Evolutionary conservation across 2,888 invertebrate species (phyloP), one percentile per base, ranked within the genome.

Genomic region (Pseudoips prasinana): DNA sequence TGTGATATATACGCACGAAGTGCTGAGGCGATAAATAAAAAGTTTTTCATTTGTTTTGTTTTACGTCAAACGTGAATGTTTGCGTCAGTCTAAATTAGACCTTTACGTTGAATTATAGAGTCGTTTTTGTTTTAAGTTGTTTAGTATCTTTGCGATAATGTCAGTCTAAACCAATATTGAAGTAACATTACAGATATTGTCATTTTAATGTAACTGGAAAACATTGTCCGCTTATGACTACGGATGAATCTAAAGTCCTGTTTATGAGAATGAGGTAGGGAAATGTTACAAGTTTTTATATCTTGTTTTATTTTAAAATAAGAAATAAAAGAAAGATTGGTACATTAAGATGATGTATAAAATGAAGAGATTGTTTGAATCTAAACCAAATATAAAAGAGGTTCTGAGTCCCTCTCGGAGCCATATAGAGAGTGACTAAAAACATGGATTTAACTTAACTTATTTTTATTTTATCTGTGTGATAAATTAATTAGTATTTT

Each of bases 281-380:
- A 72, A 77, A n/a, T n/a, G n/a, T n/a, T n/a, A n/a, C 66, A 76
- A 76, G 72, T 77, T 83, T 83, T 82, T 84, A 82, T 82, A 73
- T 63, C 63, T 64, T 53, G 55, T 68, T 75, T 79, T 75, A 76
- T 73, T 76, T 75, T n/a, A n/a, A 72, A 67, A 71, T 66, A 60
- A 40, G 42, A 33, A 30, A 56, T 65, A 66, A 65, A 67, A 59
- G 48, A 42, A 44, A 41, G n/a, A n/a, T n/a, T n/a, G n/a, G n/a
- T n/a, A n/a, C n/a, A n/a, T n/a, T n/a, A n/a, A n/a, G n/a, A n/a
- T n/a, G n/a, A n/a, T n/a, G n/a, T n/a, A n/a, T n/a, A n/a, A n/a
- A n/a, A n/a, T n/a, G n/a, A n/a, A n/a, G n/a, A n/a, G n/a, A n/a
- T n/a, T n/a, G n/a, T n/a, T n/a, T n/a, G n/a, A n/a, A n/a, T n/a